A percentile compares a stretch with the other conserved stretches of the same genome.
Conservation (phyloP, 2,113 vertebrate species). For the Numida meleagris region DNA sequence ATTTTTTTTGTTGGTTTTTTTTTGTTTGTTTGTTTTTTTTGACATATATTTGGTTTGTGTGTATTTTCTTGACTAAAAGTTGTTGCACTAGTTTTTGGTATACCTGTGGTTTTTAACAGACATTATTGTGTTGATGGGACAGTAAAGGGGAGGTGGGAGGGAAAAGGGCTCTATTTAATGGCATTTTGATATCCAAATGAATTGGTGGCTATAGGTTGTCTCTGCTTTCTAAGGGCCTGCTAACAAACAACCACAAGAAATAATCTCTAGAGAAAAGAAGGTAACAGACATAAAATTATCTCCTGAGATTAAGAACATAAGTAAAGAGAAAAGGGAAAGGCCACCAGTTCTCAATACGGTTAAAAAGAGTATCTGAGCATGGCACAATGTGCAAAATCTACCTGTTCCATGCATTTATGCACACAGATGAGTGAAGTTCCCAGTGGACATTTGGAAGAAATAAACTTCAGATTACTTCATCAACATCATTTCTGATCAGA, state of each 20-base stretch:
- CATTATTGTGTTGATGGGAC: background rate
- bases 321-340: background rate
- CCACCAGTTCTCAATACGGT: background rate
- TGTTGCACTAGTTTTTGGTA: background rate
- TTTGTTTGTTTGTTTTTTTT: background rate
- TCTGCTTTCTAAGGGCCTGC: background rate
- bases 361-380: background rate
- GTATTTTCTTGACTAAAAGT: background rate
- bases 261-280: background rate
- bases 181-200: background rate
- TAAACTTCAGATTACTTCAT: background rate
- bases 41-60: background rate
- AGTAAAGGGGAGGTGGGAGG: background rate
- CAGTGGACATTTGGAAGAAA: background rate
- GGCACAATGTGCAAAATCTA: background rate
- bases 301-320: background rate
- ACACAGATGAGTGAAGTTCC: fast-evolving
- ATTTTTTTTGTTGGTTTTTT: too few species aligned
- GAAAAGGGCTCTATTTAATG: background rate
- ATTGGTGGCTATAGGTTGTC: background rate
- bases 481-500: background rate
- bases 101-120: background rate
- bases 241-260: background rate
- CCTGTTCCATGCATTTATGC: background rate
- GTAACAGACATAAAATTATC: background rate